phyloP scores from a whole-genome alignment of 2,888 invertebrate genomes.

The Pherbina coryleti region DNA sequence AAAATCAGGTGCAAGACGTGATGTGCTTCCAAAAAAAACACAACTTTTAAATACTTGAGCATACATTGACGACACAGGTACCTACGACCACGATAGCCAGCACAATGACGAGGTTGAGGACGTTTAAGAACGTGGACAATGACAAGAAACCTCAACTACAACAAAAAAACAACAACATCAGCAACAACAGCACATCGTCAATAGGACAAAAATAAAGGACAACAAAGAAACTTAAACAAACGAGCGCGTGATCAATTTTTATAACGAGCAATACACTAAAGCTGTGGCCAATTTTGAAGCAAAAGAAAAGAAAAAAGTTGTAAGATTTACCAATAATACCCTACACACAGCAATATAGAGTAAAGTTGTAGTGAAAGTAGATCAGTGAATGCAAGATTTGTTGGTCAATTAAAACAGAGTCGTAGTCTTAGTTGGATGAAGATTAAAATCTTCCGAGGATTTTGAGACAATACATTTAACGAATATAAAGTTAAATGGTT shows the following conservation, averaged over 20 bases:
- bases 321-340: slow-evolving; percentile 5
- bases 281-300: slow-evolving; percentile 4
- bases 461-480: not conserved
- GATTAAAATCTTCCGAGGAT: not conserved
- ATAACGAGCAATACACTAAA: slow-evolving; percentile 48
- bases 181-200: slow-evolving; percentile 21
- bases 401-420: too few relatives aligned
- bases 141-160: too few relatives aligned
- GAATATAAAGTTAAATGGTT: not conserved
- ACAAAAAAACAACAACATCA: not conserved
- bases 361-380: too few relatives aligned
- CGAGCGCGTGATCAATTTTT: slow-evolving; percentile 59
- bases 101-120: slow-evolving; percentile 6
- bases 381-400: too few relatives aligned
- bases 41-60: slow-evolving; percentile 38
- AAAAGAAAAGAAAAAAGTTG: slow-evolving; percentile 8
- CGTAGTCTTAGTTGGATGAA: too few relatives aligned
- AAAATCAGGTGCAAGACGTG: slow-evolving; percentile 66
- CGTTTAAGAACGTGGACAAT: not conserved
- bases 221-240: slow-evolving; percentile 45
- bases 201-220: not conserved
- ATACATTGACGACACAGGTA: slow-evolving; percentile 7
- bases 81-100: not conserved
- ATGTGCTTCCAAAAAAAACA: slow-evolving; percentile 52
- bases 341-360: slow-evolving; percentile 4